Evolutionary conservation across 2,113 vertebrate species (phyloP), one percentile per base, ranked within the genome.

Genomic region (Rhinoderma darwinii): DNA sequence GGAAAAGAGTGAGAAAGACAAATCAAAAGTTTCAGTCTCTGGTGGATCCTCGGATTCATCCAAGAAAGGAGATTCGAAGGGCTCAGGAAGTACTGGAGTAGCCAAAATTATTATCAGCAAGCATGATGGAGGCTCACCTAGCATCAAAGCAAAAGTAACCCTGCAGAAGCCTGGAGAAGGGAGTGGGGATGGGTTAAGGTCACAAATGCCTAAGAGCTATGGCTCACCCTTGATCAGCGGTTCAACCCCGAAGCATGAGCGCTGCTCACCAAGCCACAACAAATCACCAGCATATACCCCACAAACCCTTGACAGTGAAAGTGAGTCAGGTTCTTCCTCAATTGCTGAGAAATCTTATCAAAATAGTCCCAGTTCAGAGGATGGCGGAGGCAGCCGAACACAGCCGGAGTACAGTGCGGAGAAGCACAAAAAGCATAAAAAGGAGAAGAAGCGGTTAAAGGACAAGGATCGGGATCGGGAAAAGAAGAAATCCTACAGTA

Each of bases 71-170:
- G 93, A 96, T 66, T 97, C 99, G 92, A 92, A 91, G 3, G 86
- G 78, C 39, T 74, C 79, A n/a, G 94, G 96, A 32, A 95, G 96
- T 75, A 96, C 95, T 0, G 96, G 98, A 75, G 95, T 99, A 91
- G 98, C 98, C 88, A 99, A 99, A 93, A 99, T 99, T 43, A 99
- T 99, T 88, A 99, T 99, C 88, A 99, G 98, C 91, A 99, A 99
- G 78, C 97, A 98, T 1, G 98, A 99, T 3, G 96, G 98, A 3
- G 98, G 97, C 8, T 99, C 98, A 70, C 98, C 98, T 22, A 99
- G 97, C 90, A 99, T 99, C 84, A 99, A 99, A 92, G 96, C 97
- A 91, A 99, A 99, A 94, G 97, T 98, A 74, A 98, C 96, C 25
- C 93, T 98, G 76, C 98, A 99, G 93, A 99, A 99, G 89, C 94